These are phyloP conservation scores for Bibio marci DNA, from an alignment of 2,888 invertebrate genomes.

Conservation along the genomic window DNA sequence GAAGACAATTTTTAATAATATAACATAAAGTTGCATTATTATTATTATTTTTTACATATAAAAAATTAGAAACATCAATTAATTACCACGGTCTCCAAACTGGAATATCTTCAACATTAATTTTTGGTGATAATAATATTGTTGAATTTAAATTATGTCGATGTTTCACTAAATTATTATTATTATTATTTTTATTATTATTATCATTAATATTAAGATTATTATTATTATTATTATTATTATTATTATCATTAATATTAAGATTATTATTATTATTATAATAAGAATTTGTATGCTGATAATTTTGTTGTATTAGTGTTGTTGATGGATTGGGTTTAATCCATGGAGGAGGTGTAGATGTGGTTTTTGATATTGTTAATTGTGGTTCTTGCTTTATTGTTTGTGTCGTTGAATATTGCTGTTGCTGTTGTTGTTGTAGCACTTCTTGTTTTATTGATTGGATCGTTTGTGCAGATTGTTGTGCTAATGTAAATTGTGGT, in stretches of 20 bases:
- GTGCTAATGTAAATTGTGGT: background rate
- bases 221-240: too few species aligned
- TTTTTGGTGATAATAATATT: constrained; percentile 4
- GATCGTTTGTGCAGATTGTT: background rate
- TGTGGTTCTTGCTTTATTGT: background rate
- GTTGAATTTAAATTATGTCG: constrained; percentile 4
- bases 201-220: too few species aligned
- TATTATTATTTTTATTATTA: too few species aligned
- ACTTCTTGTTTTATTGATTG: constrained; percentile 1
- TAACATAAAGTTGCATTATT: too few species aligned
- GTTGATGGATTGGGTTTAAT: background rate
- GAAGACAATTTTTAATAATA: too few species aligned
- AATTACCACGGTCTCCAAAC: constrained; percentile 14
- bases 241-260: too few species aligned
- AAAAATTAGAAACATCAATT: too few species aligned
- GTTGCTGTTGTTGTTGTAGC: background rate
- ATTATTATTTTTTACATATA: too few species aligned
- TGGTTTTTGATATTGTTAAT: background rate
- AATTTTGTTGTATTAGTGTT: background rate
- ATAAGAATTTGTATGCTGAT: background rate
- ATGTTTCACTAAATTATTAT: too few species aligned
- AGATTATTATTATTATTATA: too few species aligned
- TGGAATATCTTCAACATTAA: constrained; percentile 5
- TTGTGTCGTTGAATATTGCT: background rate
- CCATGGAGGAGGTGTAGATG: background rate